These are phyloP conservation scores for Nomada fabriciana DNA, from an alignment of 2,888 invertebrate genomes.

Conservation along the genomic window DNA sequence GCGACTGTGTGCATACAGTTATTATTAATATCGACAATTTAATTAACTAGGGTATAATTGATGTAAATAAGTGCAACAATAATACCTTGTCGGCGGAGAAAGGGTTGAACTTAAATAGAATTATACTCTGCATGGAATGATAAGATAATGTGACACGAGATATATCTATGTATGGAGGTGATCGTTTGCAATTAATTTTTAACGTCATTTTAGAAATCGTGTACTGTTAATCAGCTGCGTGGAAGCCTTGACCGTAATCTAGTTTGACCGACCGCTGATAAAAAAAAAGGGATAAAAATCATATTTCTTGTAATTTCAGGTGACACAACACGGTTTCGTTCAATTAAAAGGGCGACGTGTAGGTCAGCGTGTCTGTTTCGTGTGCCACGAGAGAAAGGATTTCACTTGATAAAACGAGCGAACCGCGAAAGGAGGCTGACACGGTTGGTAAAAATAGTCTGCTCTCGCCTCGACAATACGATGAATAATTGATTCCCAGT, in stretches of 20 bases:
- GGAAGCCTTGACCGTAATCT: constrained; percentile 53
- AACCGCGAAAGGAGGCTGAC: constrained; percentile 35
- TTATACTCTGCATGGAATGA: background rate
- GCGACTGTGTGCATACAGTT: too few relatives aligned
- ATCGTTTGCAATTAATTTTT: background rate
- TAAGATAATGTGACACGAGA: background rate
- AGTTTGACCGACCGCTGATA: background rate
- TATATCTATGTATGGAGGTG: background rate
- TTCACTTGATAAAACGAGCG: constrained; percentile 36
- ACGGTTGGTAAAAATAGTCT: constrained; percentile 22
- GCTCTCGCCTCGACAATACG: constrained; percentile 45
- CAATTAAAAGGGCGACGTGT: constrained; percentile 23
- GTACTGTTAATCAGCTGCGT: constrained; percentile 14
- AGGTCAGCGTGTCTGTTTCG: background rate
- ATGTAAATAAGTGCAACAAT: too few relatives aligned
- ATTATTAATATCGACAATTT: too few relatives aligned
- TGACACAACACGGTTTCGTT: constrained; percentile 14
- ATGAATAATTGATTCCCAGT: constrained; percentile 58
- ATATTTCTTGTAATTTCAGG: constrained; percentile 31
- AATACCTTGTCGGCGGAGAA: background rate
- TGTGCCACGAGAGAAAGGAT: constrained; percentile 44
- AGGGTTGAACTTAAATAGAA: background rate
- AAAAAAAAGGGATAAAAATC: background rate
- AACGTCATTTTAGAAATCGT: constrained; percentile 54
- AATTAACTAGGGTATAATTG: too few relatives aligned